Percentiles rank a stretch among this genome's conserved stretches.
Conservation (phyloP, 2,113 vertebrate species). For the Limanda limanda region DNA sequence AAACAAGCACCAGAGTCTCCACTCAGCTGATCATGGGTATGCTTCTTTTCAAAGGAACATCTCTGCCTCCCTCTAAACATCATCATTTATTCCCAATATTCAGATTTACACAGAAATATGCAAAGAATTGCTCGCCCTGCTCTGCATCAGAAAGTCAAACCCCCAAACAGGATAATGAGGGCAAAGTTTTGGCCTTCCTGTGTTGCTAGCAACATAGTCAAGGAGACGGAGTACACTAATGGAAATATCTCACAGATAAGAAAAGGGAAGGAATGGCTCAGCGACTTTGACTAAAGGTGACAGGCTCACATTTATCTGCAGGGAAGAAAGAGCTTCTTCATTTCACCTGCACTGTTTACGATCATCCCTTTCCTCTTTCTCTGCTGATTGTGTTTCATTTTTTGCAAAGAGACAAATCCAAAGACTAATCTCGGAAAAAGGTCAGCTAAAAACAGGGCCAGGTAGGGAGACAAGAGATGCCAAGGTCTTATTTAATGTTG, state of each 20-base stretch:
- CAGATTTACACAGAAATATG: conserved; percentile 6
- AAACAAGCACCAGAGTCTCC: too few relatives aligned
- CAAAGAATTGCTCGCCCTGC: conserved; percentile 3
- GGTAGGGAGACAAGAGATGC: neutral
- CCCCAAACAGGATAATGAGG: conserved; percentile 41
- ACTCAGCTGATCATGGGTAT: neutral
- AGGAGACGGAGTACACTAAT: conserved; percentile 36
- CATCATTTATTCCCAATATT: neutral
- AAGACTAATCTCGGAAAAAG: conserved; percentile 27
- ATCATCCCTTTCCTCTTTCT: conserved; percentile 27
- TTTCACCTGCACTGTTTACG: conserved; percentile 33
- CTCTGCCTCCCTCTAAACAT: conserved; percentile 6
- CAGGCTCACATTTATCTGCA: conserved; percentile 35
- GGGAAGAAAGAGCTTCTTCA: conserved; percentile 21
- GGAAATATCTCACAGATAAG: conserved; percentile 40
- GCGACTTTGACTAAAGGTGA: conserved; percentile 45
- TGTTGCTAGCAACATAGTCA: conserved; percentile 29
- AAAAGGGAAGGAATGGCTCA: neutral
- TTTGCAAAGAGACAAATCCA: conserved; percentile 17
- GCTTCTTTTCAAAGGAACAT: neutral
- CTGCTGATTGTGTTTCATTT: conserved; percentile 12
- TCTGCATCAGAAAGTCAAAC: conserved; percentile 39
- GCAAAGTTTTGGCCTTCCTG: conserved; percentile 28
- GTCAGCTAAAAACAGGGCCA: conserved; percentile 17
- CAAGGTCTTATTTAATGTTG: neutral